Evolutionary conservation across 2,113 vertebrate genomes (phyloP).

Genomic region (Leucopsar rothschildi): DNA sequence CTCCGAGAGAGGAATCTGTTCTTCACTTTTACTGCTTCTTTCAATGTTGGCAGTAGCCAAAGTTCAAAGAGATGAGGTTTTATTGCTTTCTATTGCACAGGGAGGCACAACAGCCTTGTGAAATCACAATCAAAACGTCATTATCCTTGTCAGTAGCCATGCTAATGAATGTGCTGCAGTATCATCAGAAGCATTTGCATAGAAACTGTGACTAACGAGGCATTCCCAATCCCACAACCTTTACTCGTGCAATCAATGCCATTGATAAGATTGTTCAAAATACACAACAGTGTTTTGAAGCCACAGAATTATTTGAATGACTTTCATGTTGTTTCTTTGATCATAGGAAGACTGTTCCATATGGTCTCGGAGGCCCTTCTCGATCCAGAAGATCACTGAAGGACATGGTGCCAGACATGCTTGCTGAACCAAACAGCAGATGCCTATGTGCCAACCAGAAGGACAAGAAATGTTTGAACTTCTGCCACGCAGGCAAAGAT

Average conservation of each 20-base stretch:
- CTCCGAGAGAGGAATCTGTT: neutral
- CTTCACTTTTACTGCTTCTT: neutral
- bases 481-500: slow-evolving; percentile 79
- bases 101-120: neutral
- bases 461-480: slow-evolving; percentile 82
- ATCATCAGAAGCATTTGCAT: neutral
- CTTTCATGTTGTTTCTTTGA: slow-evolving; percentile 11
- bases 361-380: slow-evolving; percentile 87
- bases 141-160: neutral
- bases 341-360: slow-evolving; percentile 88
- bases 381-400: slow-evolving; percentile 80
- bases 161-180: neutral
- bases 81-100: slow-evolving; percentile 10
- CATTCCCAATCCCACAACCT: neutral
- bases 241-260: neutral
- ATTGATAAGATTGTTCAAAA: neutral
- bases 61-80: slow-evolving; percentile 49
- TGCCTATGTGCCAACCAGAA: slow-evolving; percentile 78
- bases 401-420: slow-evolving; percentile 31
- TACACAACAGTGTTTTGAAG: neutral
- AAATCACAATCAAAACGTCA: slow-evolving; percentile 22
- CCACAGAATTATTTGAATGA: neutral
- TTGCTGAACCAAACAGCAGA: slow-evolving; percentile 50
- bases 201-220: neutral
- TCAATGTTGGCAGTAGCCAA: neutral